Base-by-base conservation (phyloP, 1,140 invertebrate genomes). In the Prorops nasuta region DNA sequence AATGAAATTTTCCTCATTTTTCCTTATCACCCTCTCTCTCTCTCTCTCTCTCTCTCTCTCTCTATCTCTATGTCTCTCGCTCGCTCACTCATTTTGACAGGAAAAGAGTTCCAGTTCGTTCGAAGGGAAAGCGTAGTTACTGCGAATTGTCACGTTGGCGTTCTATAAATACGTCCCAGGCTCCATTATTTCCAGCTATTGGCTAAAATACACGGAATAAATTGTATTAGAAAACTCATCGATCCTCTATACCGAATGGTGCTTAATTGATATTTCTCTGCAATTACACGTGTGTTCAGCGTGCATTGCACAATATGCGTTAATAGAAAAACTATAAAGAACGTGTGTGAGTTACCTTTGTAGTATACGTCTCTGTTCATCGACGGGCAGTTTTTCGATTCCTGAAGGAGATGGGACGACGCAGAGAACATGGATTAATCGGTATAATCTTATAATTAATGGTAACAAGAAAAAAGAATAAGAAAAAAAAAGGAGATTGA, bases 331-430 rank as follows among this genome's bases (percentile, higher is more conserved):
- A n/a, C n/a, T n/a, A n/a, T n/a, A n/a, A n/a, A n/a, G n/a, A n/a
- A n/a, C n/a, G n/a, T n/a, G n/a, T n/a, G n/a, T n/a, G n/a, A n/a
- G n/a, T 63, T 76, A 86, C 87, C 87, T 86, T 90, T 90, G 74
- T 92, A 92, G 77, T 91, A 88, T 72, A 91, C 87, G 66, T 91
- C 87, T 71, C 85, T 85, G 79, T 91, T 86, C 89, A 92, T 91
- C 64, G 87, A 91, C 42, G 89, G 88, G 73, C 90, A 92, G 63
- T 88, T 87, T 74, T 91, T 91, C 44, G 84, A 85, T 44, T 79
- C 81, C 69, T 80, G 76, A 81, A 84, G 80, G 51, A 38, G n/a
- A n/a, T n/a, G n/a, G n/a, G n/a, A n/a, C n/a, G n/a, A n/a, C n/a
- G n/a, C n/a, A n/a, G n/a, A n/a, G n/a, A n/a, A n/a, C n/a, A n/a